Evolutionary conservation across 1,140 invertebrate species (phyloP).

Genomic region (Coenobita brevimanus): DNA sequence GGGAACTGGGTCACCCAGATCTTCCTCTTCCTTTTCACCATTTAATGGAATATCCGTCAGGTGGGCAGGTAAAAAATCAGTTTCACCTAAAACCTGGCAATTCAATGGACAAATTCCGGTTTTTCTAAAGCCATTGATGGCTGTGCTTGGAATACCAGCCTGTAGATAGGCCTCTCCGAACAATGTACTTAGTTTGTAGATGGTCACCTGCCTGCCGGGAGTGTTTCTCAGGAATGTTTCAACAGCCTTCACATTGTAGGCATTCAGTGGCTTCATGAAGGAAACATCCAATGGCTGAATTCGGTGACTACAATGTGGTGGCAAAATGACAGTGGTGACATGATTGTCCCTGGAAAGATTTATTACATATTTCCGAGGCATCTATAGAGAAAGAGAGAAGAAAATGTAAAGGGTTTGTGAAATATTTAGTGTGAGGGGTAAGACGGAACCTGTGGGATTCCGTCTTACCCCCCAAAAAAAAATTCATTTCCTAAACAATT

Average conservation of each 20-base stretch:
- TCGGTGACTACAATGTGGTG: no score
- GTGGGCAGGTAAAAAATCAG: slow-evolving; percentile 36
- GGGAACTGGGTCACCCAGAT: slow-evolving; percentile 18
- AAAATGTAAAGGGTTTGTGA: no score
- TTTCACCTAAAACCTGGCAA: slow-evolving; percentile 1
- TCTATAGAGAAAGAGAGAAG: slow-evolving; percentile 18
- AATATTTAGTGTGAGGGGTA: no score
- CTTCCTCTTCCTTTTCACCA: no score
- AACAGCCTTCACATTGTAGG: no score
- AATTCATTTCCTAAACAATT: no score
- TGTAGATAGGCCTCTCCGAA: slow-evolving; percentile 36
- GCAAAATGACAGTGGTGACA: slow-evolving; percentile 31
- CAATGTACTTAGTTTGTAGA: no score
- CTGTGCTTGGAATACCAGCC: no score
- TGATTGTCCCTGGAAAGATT: no score
- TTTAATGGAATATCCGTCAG: background rate
- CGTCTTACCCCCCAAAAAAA: slow-evolving; percentile 29
- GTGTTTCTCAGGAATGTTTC: slow-evolving; percentile 36
- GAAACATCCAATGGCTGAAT: no score
- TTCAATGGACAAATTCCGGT: slow-evolving; percentile 38
- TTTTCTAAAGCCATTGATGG: no score
- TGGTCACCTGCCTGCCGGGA: background rate
- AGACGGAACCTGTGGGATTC: slow-evolving; percentile 23
- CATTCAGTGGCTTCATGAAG: no score
- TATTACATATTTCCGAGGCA: slow-evolving; percentile 43